Percentiles rank a stretch among this genome's conserved stretches.
Conservation (phyloP, 2,113 vertebrate genomes). For the Pomatorhinus ruficollis region DNA sequence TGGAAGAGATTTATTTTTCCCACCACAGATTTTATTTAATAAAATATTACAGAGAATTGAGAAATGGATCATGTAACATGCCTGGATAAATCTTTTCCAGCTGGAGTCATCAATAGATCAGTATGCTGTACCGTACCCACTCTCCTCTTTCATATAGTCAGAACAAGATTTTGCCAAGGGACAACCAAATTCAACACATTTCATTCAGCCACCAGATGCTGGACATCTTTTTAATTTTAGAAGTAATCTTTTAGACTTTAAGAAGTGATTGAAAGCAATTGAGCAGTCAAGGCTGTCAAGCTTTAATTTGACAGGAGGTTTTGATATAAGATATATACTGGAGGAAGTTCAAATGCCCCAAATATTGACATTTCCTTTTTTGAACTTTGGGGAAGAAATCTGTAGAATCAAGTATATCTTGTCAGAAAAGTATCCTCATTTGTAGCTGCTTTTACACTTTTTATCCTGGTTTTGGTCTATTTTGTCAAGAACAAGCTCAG, state of each 20-base stretch:
- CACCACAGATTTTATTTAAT: not conserved
- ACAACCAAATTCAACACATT: not conserved
- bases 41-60: not conserved
- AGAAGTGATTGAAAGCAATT: not conserved
- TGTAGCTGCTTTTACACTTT: not conserved
- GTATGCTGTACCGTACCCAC: not conserved
- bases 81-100: not conserved
- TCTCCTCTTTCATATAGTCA: not conserved
- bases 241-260: not conserved
- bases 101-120: not conserved
- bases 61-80: not conserved
- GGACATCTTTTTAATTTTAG: not conserved
- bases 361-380: not conserved
- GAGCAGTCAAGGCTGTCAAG: not conserved
- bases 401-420: not conserved
- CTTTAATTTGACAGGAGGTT: not conserved
- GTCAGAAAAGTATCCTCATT: not conserved
- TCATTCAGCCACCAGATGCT: not conserved
- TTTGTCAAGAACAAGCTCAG: constrained; percentile 6
- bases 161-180: not conserved
- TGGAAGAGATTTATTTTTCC: not conserved
- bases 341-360: not conserved
- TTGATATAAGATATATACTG: not conserved
- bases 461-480: not conserved
- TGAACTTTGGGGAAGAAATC: not conserved